Conservation (phyloP, 2,113 vertebrate species). For the Sialia sialis region DNA sequence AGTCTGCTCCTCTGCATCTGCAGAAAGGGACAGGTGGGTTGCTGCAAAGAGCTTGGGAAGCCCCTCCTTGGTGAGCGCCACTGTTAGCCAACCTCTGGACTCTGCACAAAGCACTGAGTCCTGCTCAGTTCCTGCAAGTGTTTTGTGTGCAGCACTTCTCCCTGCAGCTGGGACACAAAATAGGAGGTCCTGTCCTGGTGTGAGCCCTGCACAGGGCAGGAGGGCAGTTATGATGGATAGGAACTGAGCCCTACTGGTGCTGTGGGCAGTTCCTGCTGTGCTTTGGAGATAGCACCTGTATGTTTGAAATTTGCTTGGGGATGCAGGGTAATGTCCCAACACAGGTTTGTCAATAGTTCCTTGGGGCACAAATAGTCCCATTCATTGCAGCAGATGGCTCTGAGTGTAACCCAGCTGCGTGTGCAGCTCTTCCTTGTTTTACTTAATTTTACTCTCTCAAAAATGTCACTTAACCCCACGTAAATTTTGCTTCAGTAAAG, state of each 20-base stretch:
- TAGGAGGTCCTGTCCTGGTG: background rate
- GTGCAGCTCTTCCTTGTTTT: background rate
- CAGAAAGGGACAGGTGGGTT: background rate
- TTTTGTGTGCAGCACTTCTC: background rate
- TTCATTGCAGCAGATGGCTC: background rate
- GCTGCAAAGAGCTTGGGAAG: background rate
- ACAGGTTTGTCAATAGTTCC: background rate
- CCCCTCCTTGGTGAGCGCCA: background rate
- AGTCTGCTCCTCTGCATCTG: background rate
- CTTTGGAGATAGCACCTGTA: background rate
- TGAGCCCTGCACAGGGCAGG: background rate
- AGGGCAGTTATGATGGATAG: background rate
- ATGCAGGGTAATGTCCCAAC: background rate
- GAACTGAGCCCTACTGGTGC: background rate
- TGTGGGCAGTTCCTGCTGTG: background rate
- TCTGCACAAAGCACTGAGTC: background rate
- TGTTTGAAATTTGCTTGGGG: background rate
- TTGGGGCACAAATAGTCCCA: background rate
- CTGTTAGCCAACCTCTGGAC: background rate
- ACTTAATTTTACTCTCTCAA: background rate
- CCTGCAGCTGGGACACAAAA: background rate
- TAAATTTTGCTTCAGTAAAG: background rate
- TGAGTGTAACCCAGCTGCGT: background rate
- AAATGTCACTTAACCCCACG: background rate
- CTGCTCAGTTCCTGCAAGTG: background rate